Conservation (phyloP, 2,797 vertebrate genomes). For the Mormyrops attenuatus region DNA sequence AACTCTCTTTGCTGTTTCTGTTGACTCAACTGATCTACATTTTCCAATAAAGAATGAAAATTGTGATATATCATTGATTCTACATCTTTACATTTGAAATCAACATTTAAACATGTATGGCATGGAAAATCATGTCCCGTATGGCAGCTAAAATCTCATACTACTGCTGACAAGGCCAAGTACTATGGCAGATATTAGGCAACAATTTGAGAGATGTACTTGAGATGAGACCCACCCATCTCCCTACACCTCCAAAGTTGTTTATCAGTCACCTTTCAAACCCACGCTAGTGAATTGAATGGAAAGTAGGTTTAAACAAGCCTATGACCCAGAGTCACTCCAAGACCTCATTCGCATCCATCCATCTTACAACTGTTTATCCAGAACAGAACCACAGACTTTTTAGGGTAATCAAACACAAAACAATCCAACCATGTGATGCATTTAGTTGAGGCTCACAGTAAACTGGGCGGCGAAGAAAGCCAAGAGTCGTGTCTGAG, state of each 20-base stretch:
- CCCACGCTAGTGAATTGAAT: background rate
- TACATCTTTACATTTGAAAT: background rate
- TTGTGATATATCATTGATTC: background rate
- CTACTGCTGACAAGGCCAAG: background rate
- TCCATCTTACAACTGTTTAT: background rate
- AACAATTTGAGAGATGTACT: background rate
- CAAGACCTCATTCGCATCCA: background rate
- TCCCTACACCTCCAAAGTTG: background rate
- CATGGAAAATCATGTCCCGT: background rate
- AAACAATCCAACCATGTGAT: background rate
- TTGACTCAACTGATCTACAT: background rate
- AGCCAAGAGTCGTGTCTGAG: constrained; percentile 23
- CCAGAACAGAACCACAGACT: background rate
- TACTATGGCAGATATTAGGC: background rate
- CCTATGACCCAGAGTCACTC: background rate
- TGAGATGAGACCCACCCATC: background rate
- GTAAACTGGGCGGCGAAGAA: constrained; percentile 17
- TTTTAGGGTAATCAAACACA: background rate
- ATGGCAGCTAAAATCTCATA: background rate
- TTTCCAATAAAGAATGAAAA: background rate
- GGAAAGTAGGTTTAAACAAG: background rate
- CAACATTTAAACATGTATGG: background rate
- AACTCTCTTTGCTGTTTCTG: background rate
- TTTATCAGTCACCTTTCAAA: background rate
- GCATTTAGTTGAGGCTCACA: background rate